Evolutionary conservation across 2,797 vertebrate species (phyloP).

Genomic region (Anomalospiza imberbis): DNA sequence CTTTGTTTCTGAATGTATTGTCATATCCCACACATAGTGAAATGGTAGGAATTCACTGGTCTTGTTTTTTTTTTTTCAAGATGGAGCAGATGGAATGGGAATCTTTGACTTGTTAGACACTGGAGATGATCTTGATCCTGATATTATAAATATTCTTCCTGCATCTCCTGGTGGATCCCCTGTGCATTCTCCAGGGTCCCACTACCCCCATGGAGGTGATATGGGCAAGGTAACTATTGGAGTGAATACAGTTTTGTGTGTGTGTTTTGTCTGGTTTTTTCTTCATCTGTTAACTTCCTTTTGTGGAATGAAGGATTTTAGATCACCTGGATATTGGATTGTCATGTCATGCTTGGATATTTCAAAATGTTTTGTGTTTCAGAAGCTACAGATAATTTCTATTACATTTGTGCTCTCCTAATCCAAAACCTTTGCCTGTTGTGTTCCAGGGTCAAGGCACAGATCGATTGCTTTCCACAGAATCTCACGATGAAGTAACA

Average conservation of each 20-base stretch:
- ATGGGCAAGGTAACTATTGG: constrained; percentile 86
- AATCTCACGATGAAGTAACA: constrained; percentile 94
- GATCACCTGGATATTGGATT: background rate
- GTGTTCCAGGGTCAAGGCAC: constrained; percentile 88
- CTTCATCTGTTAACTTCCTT: background rate
- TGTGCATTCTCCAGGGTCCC: constrained; percentile 94
- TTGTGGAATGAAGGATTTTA: background rate
- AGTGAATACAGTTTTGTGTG: background rate
- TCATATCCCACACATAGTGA: background rate
- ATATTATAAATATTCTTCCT: constrained; percentile 95
- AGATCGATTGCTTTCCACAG: constrained; percentile 88
- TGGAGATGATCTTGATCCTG: constrained; percentile 92
- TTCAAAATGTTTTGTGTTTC: background rate
- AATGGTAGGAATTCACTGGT: background rate
- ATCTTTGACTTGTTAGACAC: constrained; percentile 95
- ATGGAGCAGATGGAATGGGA: constrained; percentile 88
- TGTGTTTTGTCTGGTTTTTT: background rate
- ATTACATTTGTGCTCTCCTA: background rate
- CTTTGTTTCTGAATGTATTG: background rate
- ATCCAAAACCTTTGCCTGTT: background rate
- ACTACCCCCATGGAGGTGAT: constrained; percentile 92
- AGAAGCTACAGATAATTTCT: background rate
- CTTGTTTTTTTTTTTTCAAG: constrained; percentile 65
- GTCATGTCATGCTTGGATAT: background rate
- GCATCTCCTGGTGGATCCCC: constrained; percentile 92